Evolutionary conservation across 2,888 invertebrate species (phyloP), one percentile per base, ranked within the genome.

Genomic region (Chloroclysta siterata): DNA sequence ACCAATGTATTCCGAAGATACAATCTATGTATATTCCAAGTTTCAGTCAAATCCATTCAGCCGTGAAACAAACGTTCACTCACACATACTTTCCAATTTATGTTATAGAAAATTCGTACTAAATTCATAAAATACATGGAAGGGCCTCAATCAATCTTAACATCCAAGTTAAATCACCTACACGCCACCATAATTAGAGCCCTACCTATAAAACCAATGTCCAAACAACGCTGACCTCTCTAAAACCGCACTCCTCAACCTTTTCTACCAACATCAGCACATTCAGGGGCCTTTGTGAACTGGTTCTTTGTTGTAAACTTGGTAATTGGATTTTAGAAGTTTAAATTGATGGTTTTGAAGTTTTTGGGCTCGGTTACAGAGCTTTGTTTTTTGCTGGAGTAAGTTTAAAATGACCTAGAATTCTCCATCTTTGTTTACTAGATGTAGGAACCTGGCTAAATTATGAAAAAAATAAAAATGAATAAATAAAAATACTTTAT

Each of bases 261-360:
- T 56, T 17, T 36, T 53, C 14, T 51, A 29, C 17, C 50, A 22
- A 50, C 17, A 15, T 36, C 65, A 13, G 56, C 48, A 36, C 14
- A 42, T 52, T 28, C 47, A 61, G 44, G 51, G 65, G 22, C 59
- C 67, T 57, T 29, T 36, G 13, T 46, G 44, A 68, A 53, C 54
- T 66, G 70, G 68, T 44, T 29, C 33, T 42, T 41, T 47, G 44
- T 48, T 29, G 14, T n/a, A 46, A 58, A 48, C 44, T 51, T 53
- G 28, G 60, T 67, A 65, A 70, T 70, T 64, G 64, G 58, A 65
- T 64, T 63, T 39, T 17, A 50, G 42, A 68, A 69, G 59, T 67
- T 68, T 52, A 55, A 66, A 65, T 60, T 60, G 63, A 60, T 60
- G 59, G 55, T 62, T 59, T 52, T 41, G 7, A 55, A 59, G 55